Percentiles rank a stretch among this genome's conserved stretches.
phyloP scores from a whole-genome alignment of 2,797 vertebrate species.

The Apogon hyalosoma region DNA sequence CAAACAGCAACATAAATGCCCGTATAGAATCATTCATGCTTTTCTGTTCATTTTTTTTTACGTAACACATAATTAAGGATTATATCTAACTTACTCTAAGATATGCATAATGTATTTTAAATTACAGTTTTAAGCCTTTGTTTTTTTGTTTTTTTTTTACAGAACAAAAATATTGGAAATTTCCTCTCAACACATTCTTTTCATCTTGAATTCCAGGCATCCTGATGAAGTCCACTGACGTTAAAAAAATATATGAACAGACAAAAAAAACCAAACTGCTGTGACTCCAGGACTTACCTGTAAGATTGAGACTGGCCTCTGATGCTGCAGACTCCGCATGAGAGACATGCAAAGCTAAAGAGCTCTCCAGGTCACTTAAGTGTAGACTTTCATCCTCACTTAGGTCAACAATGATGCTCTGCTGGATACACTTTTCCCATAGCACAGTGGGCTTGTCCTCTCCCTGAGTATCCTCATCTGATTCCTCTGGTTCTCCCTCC shows the following conservation, averaged over 20 bases:
- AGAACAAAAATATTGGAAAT: background rate
- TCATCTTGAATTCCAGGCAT: background rate
- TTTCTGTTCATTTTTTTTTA: background rate
- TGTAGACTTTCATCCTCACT: slow-evolving; percentile 85
- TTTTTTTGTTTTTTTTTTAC: background rate
- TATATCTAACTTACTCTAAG: background rate
- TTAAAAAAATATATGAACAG: too few species aligned
- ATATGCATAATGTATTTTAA: background rate
- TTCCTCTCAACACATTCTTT: background rate
- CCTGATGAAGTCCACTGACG: background rate
- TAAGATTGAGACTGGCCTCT: slow-evolving; percentile 74
- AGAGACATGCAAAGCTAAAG: slow-evolving; percentile 74
- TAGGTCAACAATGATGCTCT: slow-evolving; percentile 83
- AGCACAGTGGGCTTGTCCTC: slow-evolving; percentile 62
- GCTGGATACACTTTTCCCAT: slow-evolving; percentile 82
- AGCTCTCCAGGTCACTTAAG: slow-evolving; percentile 81
- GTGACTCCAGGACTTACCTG: slow-evolving; percentile 63
- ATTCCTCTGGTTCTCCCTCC: slow-evolving; percentile 65
- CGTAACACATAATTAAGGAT: background rate
- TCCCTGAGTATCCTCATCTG: slow-evolving; percentile 55
- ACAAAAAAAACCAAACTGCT: background rate
- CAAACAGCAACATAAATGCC: slow-evolving; percentile 3
- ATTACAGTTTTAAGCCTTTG: background rate
- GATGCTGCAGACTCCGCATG: slow-evolving; percentile 70
- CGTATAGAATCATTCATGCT: background rate